Base-by-base conservation (phyloP, 2,113 vertebrate species). In the Nerophis ophidion region DNA sequence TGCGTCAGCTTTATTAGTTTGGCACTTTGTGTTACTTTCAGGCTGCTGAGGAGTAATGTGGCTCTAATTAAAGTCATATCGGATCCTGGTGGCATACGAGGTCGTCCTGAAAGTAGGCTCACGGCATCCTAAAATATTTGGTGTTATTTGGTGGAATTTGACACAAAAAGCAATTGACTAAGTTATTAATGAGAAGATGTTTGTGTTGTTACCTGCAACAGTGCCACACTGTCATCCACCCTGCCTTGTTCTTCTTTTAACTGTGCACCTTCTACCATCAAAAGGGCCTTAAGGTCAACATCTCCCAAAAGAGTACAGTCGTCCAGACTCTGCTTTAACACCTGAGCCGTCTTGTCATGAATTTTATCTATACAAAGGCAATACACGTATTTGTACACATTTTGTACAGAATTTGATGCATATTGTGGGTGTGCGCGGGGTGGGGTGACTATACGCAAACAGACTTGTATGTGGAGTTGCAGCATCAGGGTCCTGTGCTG, bases 301-400 rank as follows among this genome's bases (percentile, higher is more conserved):
- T 96, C 92, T 38, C 86, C 89, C 80, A 92, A 92, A n/a, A 61
- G 72, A 45, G 86, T 79, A 63, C 93, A 92, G 60, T 98, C 93
- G 62, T 67, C 10, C 8, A 92, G 81, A 16, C 84, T 89, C 71
- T 95, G 91, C 50, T 87, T 77, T 79, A 97, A 80, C 65, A 94
- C 63, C 53, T 46, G 75, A 62, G 80, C 69, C 12, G 82, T 73
- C 59, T 93, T 92, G 15, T 78, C 66, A 65, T 91, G 74, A 57
- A 90, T 72, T 14, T 68, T 70, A 58, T 83, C 89, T 90, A 48
- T 19, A 67, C 26, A 55, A 74, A 61, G 8, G 65, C 7, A 47
- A 44, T 12, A 44, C 10, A 44, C 5, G 9, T 44, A 44, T 44
- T 17, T 6, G 9, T 19, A 16, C 6, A 26, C 15, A 35, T 12